These are phyloP conservation scores for Ectemnius lituratus DNA, from an alignment of 2,888 invertebrate species.

Conservation along the genomic window DNA sequence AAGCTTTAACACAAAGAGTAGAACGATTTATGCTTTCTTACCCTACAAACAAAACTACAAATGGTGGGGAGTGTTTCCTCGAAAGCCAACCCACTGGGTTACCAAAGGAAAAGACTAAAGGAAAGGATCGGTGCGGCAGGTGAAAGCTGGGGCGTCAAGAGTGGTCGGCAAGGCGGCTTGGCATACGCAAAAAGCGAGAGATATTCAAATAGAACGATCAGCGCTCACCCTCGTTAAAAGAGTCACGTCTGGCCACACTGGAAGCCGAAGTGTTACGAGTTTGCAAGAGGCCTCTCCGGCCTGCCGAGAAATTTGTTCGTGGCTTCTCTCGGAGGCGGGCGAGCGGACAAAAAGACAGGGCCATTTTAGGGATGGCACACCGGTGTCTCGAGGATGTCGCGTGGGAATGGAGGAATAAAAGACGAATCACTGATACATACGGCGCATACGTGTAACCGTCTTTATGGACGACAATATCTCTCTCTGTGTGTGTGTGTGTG, in stretches of 20 bases:
- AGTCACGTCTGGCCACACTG: not conserved
- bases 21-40: no score
- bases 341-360: constrained; percentile 25
- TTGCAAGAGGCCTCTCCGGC: not conserved
- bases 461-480: constrained; percentile 19
- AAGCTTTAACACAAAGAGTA: no score
- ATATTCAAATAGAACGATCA: not conserved
- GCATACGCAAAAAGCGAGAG: no score
- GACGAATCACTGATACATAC: constrained; percentile 33
- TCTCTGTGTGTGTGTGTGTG: not conserved
- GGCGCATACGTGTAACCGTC: constrained; percentile 29
- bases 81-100: no score
- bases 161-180: no score
- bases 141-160: no score
- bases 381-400: constrained; percentile 22
- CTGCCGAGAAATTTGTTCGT: not conserved
- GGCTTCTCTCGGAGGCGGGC: not conserved
- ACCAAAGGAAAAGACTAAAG: no score
- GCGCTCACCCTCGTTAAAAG: not conserved
- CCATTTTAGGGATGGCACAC: constrained; percentile 17
- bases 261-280: not conserved
- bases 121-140: no score
- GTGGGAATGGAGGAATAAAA: constrained; percentile 33
- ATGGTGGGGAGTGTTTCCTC: no score
- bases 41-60: no score